phyloP scores from a whole-genome alignment of 2,113 vertebrate genomes.

The Clarias batrachus region DNA sequence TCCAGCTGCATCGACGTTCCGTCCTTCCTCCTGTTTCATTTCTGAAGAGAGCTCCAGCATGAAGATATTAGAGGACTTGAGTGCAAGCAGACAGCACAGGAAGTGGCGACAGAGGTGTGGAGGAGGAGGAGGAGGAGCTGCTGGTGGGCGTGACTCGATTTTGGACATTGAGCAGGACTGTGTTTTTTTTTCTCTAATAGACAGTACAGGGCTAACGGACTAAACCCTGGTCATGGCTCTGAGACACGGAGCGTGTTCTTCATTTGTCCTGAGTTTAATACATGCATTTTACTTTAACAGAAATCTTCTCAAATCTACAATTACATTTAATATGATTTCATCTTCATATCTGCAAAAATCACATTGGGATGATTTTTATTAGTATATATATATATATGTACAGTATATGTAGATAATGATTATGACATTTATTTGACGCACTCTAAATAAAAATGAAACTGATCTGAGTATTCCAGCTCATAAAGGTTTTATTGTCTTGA shows the following conservation, averaged over 20 bases:
- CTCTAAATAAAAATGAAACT: background rate
- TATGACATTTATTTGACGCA: background rate
- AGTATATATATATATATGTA: too few relatives aligned
- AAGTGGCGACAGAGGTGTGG: background rate
- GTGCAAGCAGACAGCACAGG: background rate
- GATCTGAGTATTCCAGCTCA: background rate
- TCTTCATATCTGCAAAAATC: background rate
- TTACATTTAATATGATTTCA: background rate
- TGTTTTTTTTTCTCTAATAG: constrained; percentile 14
- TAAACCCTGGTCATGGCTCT: background rate
- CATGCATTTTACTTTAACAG: background rate
- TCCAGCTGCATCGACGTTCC: background rate
- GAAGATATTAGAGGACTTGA: constrained; percentile 32
- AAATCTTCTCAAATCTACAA: background rate
- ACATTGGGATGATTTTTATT: background rate
- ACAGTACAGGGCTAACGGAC: background rate
- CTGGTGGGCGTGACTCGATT: constrained; percentile 13
- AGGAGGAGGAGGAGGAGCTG: constrained; percentile 13
- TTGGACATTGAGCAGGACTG: constrained; percentile 44
- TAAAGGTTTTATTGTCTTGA: background rate
- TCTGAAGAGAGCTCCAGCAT: constrained; percentile 5
- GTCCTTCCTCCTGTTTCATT: constrained; percentile 2
- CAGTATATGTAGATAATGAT: too few relatives aligned
- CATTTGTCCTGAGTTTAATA: background rate
- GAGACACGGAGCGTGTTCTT: background rate